phyloP scores from a whole-genome alignment of 2,797 vertebrate species.

The Chelon labrosus region DNA sequence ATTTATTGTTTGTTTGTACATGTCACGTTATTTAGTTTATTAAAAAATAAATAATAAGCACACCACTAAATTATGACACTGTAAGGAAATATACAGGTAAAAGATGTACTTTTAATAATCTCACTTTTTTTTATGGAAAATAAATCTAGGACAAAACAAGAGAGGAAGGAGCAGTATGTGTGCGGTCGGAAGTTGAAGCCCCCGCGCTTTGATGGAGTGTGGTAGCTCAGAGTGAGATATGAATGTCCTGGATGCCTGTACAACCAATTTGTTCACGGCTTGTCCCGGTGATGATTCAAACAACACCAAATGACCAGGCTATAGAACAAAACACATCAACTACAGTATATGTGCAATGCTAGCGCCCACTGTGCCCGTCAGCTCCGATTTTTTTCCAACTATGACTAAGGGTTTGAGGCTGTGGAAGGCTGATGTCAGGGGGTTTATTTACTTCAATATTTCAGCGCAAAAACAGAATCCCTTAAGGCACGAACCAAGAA shows the following conservation, averaged over 20 bases:
- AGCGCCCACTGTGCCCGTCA: conserved; percentile 12
- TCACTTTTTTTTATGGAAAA: conserved; percentile 8
- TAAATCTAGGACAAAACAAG: conserved; percentile 8
- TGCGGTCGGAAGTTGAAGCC: conserved; percentile 13
- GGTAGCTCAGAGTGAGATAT: conserved; percentile 27
- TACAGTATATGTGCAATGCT: conserved; percentile 7
- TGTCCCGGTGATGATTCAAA: conserved; percentile 43
- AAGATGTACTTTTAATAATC: not conserved
- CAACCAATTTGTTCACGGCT: conserved; percentile 20
- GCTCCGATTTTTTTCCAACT: not conserved
- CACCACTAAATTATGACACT: no score
- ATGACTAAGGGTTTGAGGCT: conserved; percentile 36
- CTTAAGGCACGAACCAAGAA: conserved; percentile 24
- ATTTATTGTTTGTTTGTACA: no score
- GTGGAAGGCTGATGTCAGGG: conserved; percentile 37
- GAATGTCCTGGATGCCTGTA: conserved; percentile 9
- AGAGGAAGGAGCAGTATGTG: conserved; percentile 2
- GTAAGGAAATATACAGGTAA: no score
- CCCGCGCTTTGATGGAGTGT: conserved; percentile 30
- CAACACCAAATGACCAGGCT: conserved; percentile 25
- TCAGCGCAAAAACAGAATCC: conserved; percentile 17
- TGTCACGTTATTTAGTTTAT: no score
- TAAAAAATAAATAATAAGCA: no score
- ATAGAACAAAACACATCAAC: conserved; percentile 24
- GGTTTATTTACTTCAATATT: conserved; percentile 47